Conservation (phyloP, 2,797 vertebrate genomes). For the Anolis apletophallus region DNA sequence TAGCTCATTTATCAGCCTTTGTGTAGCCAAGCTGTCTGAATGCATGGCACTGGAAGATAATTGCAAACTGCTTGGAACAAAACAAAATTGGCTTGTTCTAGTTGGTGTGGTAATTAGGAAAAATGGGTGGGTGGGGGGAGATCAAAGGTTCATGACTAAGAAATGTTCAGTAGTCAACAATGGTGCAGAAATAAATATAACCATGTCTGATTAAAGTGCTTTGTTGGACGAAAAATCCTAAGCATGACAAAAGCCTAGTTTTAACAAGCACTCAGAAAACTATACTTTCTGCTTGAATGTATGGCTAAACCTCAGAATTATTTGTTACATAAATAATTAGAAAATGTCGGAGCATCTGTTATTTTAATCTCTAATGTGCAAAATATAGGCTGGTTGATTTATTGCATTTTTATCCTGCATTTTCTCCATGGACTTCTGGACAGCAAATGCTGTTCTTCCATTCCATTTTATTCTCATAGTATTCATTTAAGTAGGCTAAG, state of each 20-base stretch:
- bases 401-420: background rate
- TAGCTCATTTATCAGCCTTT: constrained; percentile 68
- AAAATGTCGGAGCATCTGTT: background rate
- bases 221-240: constrained; percentile 20
- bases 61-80: constrained; percentile 53
- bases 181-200: constrained; percentile 33
- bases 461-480: background rate
- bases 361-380: background rate
- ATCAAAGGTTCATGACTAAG: constrained; percentile 47
- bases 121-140: background rate
- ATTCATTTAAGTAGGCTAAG: background rate
- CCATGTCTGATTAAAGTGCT: constrained; percentile 5
- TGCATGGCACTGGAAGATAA: constrained; percentile 58
- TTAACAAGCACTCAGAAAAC: constrained; percentile 33
- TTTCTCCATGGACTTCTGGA: background rate
- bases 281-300: background rate
- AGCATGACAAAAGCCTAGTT: constrained; percentile 26
- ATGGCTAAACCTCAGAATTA: constrained; percentile 3
- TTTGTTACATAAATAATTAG: background rate
- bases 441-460: too few relatives aligned
- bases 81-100: constrained; percentile 63
- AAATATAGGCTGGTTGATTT: background rate
- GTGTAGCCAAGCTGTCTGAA: constrained; percentile 45
- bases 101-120: constrained; percentile 40
- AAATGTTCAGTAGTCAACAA: constrained; percentile 16